Percentiles rank a stretch among this genome's conserved stretches.
Conservation (phyloP, 2,888 invertebrate species). For the Molorchus minor region DNA sequence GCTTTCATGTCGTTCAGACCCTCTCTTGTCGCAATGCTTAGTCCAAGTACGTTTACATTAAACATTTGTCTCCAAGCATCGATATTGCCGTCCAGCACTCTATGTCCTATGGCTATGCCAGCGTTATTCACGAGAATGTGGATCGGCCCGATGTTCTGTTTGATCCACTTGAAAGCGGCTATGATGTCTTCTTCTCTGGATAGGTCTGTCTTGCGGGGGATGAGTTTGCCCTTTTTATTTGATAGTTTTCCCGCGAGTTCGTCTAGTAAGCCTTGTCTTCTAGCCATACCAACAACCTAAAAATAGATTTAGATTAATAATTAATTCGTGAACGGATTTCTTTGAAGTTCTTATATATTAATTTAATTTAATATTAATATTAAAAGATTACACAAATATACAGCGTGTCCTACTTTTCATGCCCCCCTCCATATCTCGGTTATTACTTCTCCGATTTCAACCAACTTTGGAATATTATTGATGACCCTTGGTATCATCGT, state of each 20-base stretch:
- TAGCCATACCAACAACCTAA: slow-evolving; percentile 35
- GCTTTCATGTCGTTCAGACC: slow-evolving; percentile 43
- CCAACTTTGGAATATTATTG: no score
- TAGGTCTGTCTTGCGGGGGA: slow-evolving; percentile 53
- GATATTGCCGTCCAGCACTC: slow-evolving; percentile 40
- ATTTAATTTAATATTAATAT: neutral
- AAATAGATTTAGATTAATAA: neutral
- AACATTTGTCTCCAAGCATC: slow-evolving; percentile 30
- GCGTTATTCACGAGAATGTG: slow-evolving; percentile 58
- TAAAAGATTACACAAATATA: no score
- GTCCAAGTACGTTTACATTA: slow-evolving; percentile 25
- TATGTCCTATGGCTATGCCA: slow-evolving; percentile 38
- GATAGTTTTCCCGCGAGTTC: slow-evolving; percentile 28
- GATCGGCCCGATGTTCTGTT: slow-evolving; percentile 51
- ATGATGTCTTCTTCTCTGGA: slow-evolving; percentile 51
- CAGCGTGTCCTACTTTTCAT: no score
- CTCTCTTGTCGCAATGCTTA: slow-evolving; percentile 44
- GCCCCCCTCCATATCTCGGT: no score
- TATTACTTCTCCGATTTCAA: no score
- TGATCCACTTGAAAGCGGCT: slow-evolving; percentile 51
- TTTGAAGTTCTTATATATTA: neutral
- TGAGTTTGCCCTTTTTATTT: slow-evolving; percentile 47
- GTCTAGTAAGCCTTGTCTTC: slow-evolving; percentile 32
- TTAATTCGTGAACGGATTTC: neutral
- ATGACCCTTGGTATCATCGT: no score